Evolutionary conservation across 2,113 vertebrate species (phyloP).

Genomic region (Campylomormyrus tamandua): DNA sequence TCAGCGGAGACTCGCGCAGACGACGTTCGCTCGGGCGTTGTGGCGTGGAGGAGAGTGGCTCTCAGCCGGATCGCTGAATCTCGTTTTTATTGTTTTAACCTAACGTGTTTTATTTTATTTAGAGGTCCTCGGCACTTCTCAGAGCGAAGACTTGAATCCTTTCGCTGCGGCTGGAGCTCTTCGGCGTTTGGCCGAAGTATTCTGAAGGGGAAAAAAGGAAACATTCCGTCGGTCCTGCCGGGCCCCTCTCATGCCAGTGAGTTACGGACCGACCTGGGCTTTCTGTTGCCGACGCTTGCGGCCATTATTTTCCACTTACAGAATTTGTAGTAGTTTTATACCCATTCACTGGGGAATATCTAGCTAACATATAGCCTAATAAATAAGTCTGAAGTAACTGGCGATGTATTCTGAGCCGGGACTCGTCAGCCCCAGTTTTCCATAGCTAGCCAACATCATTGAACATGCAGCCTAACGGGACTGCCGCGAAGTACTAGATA

Average conservation of each 20-base stretch:
- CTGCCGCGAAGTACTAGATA: neutral
- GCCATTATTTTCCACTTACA: neutral
- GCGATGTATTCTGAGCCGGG: neutral
- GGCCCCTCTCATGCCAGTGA: slow-evolving; percentile 37
- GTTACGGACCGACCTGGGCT: slow-evolving; percentile 31
- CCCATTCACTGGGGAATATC: neutral
- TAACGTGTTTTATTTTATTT: neutral
- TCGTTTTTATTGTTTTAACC: slow-evolving; percentile 4
- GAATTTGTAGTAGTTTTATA: neutral
- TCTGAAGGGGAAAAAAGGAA: slow-evolving; percentile 28
- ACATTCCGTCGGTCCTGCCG: slow-evolving; percentile 32
- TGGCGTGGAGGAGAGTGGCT: neutral
- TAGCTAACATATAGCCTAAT: neutral
- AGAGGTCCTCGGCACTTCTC: neutral
- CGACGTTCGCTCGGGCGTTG: neutral
- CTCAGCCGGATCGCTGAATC: neutral
- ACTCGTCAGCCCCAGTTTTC: neutral
- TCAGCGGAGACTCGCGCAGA: neutral
- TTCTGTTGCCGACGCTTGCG: neutral
- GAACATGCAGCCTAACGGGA: neutral
- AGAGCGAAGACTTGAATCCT: neutral
- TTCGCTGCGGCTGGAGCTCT: neutral
- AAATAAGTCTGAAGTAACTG: neutral
- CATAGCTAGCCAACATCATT: neutral
- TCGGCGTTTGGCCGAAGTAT: neutral